phyloP scores from a whole-genome alignment of 2,797 vertebrate genomes.

The Dryobates pubescens region DNA sequence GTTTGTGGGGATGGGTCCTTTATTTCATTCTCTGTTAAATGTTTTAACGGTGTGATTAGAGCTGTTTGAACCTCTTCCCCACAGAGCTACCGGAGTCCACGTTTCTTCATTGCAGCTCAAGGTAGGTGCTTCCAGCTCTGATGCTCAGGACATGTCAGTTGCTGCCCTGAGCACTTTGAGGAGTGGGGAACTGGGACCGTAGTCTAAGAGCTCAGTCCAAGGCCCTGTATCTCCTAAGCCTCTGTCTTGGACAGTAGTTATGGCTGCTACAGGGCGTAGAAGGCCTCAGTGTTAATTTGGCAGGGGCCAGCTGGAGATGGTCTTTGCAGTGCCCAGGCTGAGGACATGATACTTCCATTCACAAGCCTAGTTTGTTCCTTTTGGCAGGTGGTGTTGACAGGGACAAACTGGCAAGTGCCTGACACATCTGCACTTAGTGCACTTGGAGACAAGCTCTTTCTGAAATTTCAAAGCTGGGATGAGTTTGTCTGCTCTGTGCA shows the following conservation, averaged over 20 bases:
- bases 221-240: not conserved
- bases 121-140: slow-evolving; percentile 1
- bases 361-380: not conserved
- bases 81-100: slow-evolving; percentile 51
- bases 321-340: not conserved
- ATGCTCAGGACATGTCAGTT: not conserved
- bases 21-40: not conserved
- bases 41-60: not conserved
- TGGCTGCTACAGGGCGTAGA: not conserved
- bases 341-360: not conserved
- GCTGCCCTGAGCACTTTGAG: not conserved
- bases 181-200: not conserved
- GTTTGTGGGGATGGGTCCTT: not conserved
- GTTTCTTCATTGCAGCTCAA: slow-evolving; percentile 66
- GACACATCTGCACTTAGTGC: accelerated
- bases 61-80: not conserved
- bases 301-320: not conserved
- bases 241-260: not conserved
- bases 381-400: not conserved
- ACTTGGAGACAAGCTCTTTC: accelerated
- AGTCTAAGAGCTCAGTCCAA: not conserved
- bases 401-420: not conserved
- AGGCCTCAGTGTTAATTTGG: not conserved
- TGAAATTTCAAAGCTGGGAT: accelerated
- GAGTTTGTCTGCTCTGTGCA: not conserved